Conservation (phyloP, 2,888 invertebrate species). For the Bimastos eiseni region DNA sequence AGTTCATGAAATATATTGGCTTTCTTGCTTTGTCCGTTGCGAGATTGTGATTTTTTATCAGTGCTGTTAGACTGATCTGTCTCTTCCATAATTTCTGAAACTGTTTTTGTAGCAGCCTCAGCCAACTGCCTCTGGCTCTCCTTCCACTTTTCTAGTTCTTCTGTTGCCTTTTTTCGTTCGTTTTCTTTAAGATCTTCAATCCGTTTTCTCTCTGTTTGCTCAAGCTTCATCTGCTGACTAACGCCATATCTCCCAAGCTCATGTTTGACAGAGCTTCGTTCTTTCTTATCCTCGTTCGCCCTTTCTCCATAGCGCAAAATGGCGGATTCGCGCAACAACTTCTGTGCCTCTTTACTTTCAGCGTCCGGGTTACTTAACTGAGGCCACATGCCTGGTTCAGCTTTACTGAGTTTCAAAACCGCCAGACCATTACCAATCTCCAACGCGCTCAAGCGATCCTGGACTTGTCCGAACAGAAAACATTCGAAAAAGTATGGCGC, state of each 20-base stretch:
- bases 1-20: slow-evolving; percentile 52
- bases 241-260: slow-evolving; percentile 65
- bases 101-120: background rate
- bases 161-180: slow-evolving; percentile 71
- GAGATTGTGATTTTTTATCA: background rate
- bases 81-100: background rate
- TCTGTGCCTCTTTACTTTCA: slow-evolving; percentile 54
- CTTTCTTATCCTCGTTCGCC: slow-evolving; percentile 67
- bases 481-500: slow-evolving; percentile 77
- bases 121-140: slow-evolving; percentile 50
- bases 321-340: slow-evolving; percentile 65
- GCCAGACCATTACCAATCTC: slow-evolving; percentile 70
- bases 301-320: slow-evolving; percentile 61
- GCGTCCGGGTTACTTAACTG: slow-evolving; percentile 46
- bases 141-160: slow-evolving; percentile 70
- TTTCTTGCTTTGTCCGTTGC: background rate
- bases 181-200: slow-evolving; percentile 71
- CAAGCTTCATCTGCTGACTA: slow-evolving; percentile 68
- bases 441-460: slow-evolving; percentile 71
- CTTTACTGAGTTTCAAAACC: slow-evolving; percentile 72
- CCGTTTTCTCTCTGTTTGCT: slow-evolving; percentile 67
- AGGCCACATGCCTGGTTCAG: slow-evolving; percentile 61
- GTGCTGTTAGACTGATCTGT: background rate
- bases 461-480: slow-evolving; percentile 70
- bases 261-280: slow-evolving; percentile 53